These are phyloP conservation scores for Odontocolon sp. DNA, from an alignment of 2,888 invertebrate species.

Conservation along the genomic window DNA sequence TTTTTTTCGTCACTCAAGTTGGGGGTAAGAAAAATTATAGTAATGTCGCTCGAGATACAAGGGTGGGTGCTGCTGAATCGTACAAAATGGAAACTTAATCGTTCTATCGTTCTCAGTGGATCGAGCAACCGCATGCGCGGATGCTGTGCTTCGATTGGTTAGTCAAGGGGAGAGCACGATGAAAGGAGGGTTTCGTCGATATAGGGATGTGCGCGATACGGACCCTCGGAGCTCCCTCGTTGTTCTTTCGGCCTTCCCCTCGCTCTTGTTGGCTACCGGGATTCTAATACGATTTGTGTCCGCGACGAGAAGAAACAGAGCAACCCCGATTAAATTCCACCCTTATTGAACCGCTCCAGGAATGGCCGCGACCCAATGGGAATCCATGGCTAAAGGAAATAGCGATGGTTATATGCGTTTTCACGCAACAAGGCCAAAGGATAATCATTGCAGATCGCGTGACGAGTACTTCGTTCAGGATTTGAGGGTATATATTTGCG, in stretches of 20 bases:
- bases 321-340: conserved; percentile 37
- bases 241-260: conserved; percentile 18
- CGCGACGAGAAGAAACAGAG: neutral
- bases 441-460: conserved; percentile 29
- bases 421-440: neutral
- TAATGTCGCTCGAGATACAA: no score
- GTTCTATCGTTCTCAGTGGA: neutral
- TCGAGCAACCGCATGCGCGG: conserved; percentile 75
- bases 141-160: conserved; percentile 78
- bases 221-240: conserved; percentile 30
- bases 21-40: no score
- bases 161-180: conserved; percentile 65
- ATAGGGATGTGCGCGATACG: conserved; percentile 65
- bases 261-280: conserved; percentile 40
- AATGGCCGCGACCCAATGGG: conserved; percentile 33
- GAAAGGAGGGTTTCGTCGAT: conserved; percentile 72
- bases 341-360: neutral
- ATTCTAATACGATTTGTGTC: conserved; percentile 29
- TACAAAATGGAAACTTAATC: conserved; percentile 70
- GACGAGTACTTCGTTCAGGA: conserved; percentile 5
- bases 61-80: conserved; percentile 22
- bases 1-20: neutral
- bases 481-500: conserved; percentile 25
- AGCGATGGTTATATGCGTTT: neutral
- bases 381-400: conserved; percentile 25